Evolutionary conservation across 1,140 invertebrate genomes (phyloP).

Genomic region (Sweltsa coloradensis): DNA sequence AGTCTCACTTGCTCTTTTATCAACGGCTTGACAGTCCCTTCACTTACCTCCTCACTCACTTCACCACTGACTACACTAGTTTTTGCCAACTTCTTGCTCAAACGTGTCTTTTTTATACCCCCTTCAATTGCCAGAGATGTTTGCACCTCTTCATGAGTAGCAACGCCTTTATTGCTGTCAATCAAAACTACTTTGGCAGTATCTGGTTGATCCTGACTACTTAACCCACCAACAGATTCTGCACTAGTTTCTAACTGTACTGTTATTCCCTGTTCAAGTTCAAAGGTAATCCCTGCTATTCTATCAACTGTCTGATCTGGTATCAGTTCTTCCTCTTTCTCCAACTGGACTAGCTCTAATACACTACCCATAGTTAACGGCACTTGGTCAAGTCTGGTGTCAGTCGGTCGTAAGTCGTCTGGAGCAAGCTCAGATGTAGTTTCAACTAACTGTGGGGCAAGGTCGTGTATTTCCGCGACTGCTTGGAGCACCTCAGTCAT

Average conservation of each 20-base stretch:
- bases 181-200: not conserved
- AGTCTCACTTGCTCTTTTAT: conserved; percentile 13
- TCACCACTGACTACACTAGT: conserved; percentile 1
- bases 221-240: not conserved
- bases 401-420: no score
- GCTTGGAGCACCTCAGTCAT: no score
- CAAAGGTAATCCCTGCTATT: not conserved
- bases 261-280: not conserved
- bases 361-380: no score
- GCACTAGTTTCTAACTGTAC: not conserved
- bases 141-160: conserved; percentile 14
- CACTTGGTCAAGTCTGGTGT: no score
- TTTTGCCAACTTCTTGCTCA: no score
- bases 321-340: not conserved
- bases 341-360: no score
- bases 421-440: no score
- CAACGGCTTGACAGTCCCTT: conserved; percentile 9
- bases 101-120: not conserved
- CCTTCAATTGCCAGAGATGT: conserved; percentile 4
- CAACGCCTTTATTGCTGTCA: conserved; percentile 7
- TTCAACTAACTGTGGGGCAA: no score
- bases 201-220: not conserved
- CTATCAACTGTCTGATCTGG: not conserved
- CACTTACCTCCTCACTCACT: conserved; percentile 12
- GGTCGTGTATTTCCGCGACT: no score